phyloP scores from a whole-genome alignment of 2,797 vertebrate genomes.

The Cyclopterus lumpus region DNA sequence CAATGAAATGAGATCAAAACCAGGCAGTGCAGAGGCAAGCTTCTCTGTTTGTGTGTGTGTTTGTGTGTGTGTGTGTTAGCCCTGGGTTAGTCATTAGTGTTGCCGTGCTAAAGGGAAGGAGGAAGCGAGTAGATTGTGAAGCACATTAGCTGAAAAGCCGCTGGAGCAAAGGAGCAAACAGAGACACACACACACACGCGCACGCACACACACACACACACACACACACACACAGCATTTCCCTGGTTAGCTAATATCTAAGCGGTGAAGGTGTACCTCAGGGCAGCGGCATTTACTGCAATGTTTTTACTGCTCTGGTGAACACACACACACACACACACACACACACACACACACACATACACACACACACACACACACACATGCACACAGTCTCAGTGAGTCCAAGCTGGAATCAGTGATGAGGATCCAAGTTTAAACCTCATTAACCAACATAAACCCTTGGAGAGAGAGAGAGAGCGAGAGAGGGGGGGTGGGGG shows the following conservation, averaged over 20 bases:
- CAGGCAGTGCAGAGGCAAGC: conserved; percentile 1
- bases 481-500: neutral
- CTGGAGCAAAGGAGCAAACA: conserved; percentile 39
- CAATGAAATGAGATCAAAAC: conserved; percentile 41
- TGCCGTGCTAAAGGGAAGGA: conserved; percentile 52
- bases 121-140: conserved; percentile 58
- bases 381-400: conserved; percentile 21
- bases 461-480: conserved; percentile 29
- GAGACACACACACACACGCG: conserved; percentile 12
- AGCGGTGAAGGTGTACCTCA: conserved; percentile 41
- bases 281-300: conserved; percentile 35
- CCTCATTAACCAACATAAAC: conserved; percentile 65
- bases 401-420: conserved; percentile 61
- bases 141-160: conserved; percentile 63
- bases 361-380: conserved; percentile 18
- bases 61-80: conserved; percentile 32
- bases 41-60: neutral
- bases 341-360: conserved; percentile 17
- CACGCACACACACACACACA: neutral
- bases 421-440: conserved; percentile 65
- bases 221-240: conserved; percentile 20
- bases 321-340: conserved; percentile 9
- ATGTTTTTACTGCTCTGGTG: conserved; percentile 34
- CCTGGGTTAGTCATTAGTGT: conserved; percentile 67
- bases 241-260: conserved; percentile 53